Evolutionary conservation across 2,888 invertebrate genomes (phyloP), one percentile per base, ranked within the genome.

Genomic region (Philhelius pedissequus): DNA sequence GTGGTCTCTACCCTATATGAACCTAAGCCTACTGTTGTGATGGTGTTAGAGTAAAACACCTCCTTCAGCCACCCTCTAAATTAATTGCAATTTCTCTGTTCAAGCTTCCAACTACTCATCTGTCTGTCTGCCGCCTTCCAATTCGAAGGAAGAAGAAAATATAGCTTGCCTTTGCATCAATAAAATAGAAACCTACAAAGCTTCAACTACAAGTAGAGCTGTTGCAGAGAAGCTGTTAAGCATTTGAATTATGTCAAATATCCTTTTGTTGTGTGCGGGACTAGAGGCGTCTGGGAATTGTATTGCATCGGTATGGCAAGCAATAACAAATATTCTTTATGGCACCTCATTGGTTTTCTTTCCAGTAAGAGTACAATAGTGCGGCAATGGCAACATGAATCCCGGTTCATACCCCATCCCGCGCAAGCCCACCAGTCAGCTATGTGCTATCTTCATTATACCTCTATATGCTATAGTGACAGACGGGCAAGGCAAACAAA

Each of bases 311-410:
- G 38, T 32, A 40, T 52, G 66, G 35, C 68, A 68, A 68, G 83
- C 78, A 60, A 84, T 84, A 84, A 84, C 73, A 75, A 79, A 84
- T 84, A 84, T 84, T 84, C 79, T 84, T 84, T 84, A 84, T 84
- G 74, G 56, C 78, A 78, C 78, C 70, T 79, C 52, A 77, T 69
- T 48, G 58, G 77, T 56, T 74, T 77, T 64, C 40, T 54, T 64
- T 32, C 58, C 75, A 32, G 56, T 13, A 62, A n/a, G n/a, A n/a
- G n/a, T n/a, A n/a, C n/a, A n/a, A n/a, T n/a, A n/a, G n/a, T n/a
- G 43, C 43, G 27, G 32, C 6, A n/a, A 18, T 18, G 13, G 52
- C 60, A 9, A 45, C 40, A 38, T 35, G 30, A 52, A 13, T 48
- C 40, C 60, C 40, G 2, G 8, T 35, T 22, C 45, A 9, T 6